Percentiles rank a stretch among this genome's conserved stretches.
Conservation (phyloP, 2,888 invertebrate species). For the Thereva unica region DNA sequence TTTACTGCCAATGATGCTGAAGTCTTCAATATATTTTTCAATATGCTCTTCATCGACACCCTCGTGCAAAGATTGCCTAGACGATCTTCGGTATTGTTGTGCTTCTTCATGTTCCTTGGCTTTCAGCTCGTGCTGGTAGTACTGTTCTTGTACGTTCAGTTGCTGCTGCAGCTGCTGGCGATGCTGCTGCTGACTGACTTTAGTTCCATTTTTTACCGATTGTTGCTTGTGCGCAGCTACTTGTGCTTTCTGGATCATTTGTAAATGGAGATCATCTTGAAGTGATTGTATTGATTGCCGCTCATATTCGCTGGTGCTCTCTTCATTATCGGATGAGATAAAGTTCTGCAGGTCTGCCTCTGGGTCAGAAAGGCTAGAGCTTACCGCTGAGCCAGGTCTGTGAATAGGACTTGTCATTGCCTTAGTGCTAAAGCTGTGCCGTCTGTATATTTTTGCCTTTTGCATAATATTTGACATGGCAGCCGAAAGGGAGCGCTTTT, state of each 20-base stretch:
- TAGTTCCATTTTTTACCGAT: slow-evolving; percentile 59
- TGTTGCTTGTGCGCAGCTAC: slow-evolving; percentile 47
- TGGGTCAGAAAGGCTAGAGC: slow-evolving; percentile 71
- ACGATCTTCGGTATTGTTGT: not conserved
- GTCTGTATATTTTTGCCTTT: slow-evolving; percentile 69
- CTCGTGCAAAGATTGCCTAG: slow-evolving; percentile 11
- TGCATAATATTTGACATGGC: slow-evolving; percentile 84
- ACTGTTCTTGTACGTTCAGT: slow-evolving; percentile 25
- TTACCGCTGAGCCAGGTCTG: slow-evolving; percentile 61
- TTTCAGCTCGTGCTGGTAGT: slow-evolving; percentile 9
- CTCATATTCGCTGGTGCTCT: slow-evolving; percentile 46
- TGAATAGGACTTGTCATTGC: slow-evolving; percentile 36
- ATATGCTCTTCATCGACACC: slow-evolving; percentile 26
- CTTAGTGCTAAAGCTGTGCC: slow-evolving; percentile 55
- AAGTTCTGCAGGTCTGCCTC: slow-evolving; percentile 67
- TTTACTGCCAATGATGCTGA: slow-evolving; percentile 26
- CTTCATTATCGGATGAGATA: slow-evolving; percentile 54
- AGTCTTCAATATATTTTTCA: slow-evolving; percentile 34
- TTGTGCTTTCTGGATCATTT: no score
- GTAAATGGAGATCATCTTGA: slow-evolving; percentile 48
- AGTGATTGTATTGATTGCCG: slow-evolving; percentile 59
- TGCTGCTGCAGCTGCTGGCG: slow-evolving; percentile 60
- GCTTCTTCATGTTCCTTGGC: not conserved
- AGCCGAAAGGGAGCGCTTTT: slow-evolving; percentile 78
- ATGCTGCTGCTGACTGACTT: slow-evolving; percentile 52